phyloP scores from a whole-genome alignment of 2,113 vertebrate species.

The Pteropus alecto region DNA sequence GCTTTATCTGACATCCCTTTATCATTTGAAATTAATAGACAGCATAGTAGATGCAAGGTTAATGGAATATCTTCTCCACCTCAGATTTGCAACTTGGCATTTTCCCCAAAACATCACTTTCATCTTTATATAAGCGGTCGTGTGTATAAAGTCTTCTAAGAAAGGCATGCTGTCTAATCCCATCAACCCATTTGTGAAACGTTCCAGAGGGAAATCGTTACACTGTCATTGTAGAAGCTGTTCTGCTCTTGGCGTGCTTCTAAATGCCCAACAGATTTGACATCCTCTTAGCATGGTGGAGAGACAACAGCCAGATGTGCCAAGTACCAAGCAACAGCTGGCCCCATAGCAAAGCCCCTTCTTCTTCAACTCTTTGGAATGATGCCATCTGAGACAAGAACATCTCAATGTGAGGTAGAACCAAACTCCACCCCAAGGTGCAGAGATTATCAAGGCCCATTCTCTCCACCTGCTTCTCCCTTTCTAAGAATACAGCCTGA shows the following conservation, averaged over 20 bases:
- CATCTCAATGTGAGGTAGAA: background rate
- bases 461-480: background rate
- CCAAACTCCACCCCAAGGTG: background rate
- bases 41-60: conserved; percentile 72
- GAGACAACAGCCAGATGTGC: background rate
- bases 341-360: background rate
- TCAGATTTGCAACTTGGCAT: conserved; percentile 72
- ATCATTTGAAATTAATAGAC: conserved; percentile 77
- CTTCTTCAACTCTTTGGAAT: background rate
- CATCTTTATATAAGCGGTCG: conserved; percentile 54
- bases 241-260: conserved; percentile 29
- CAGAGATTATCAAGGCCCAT: background rate
- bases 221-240: conserved; percentile 33
- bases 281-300: background rate
- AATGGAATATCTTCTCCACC: conserved; percentile 76
- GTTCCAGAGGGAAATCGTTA: conserved; percentile 16
- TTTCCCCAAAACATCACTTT: conserved; percentile 71
- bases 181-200: conserved; percentile 58
- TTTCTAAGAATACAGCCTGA: background rate
- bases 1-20: conserved; percentile 72
- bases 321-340: background rate
- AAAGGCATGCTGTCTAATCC: conserved; percentile 64
- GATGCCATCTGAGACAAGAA: background rate
- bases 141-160: conserved; percentile 63
- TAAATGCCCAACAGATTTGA: conserved; percentile 3